Evolutionary conservation across 2,113 vertebrate genomes (phyloP).

Genomic region (Hippolais icterina): DNA sequence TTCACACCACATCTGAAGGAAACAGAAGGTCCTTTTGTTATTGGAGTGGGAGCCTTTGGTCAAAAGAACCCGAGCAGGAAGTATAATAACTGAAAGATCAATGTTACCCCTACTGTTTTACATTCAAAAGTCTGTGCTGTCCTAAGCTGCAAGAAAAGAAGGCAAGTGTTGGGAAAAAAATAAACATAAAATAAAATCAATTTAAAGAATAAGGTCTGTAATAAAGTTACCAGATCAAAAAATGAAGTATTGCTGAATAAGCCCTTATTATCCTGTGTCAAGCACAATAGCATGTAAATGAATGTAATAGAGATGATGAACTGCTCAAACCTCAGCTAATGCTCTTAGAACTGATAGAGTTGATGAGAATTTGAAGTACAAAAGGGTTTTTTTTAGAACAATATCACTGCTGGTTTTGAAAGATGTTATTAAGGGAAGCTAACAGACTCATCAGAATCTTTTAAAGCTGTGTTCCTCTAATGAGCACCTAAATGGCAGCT

Average conservation of each 20-base stretch:
- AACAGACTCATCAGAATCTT: neutral
- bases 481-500: neutral
- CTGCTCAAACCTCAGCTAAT: neutral
- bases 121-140: neutral
- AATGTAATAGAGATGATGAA: neutral
- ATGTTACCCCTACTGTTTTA: neutral
- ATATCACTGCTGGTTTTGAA: neutral
- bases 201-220: neutral
- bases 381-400: neutral
- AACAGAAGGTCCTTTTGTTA: neutral
- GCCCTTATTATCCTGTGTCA: neutral
- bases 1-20: neutral
- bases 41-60: neutral
- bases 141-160: neutral
- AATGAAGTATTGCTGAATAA: neutral
- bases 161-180: neutral
- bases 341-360: neutral
- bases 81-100: neutral
- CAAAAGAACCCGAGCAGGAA: neutral
- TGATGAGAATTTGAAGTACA: neutral
- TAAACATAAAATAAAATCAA: neutral
- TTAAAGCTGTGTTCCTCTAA: neutral
- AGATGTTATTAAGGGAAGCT: neutral
- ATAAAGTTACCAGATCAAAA: conserved; percentile 6
- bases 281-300: neutral